Conservation (phyloP, 2,797 vertebrate species). For the Eremophila alpestris region DNA sequence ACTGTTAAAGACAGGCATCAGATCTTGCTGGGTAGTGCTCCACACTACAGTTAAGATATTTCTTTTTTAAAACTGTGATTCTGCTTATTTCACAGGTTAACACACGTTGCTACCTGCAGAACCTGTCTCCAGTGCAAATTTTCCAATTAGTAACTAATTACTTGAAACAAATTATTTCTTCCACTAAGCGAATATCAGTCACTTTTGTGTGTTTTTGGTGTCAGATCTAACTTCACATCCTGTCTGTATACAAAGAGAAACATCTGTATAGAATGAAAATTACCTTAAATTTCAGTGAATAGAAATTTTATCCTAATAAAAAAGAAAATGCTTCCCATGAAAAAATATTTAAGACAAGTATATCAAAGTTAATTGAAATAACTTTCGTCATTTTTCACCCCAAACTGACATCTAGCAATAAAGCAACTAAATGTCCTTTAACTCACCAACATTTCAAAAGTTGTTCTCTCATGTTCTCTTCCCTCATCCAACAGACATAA, state of each 20-base stretch:
- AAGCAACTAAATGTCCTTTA: background rate
- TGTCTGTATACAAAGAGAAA: background rate
- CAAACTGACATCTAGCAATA: background rate
- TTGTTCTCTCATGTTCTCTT: background rate
- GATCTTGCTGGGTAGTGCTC: background rate
- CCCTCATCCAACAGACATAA: background rate
- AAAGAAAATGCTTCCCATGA: conserved; percentile 14
- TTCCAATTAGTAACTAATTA: background rate
- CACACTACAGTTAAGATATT: background rate
- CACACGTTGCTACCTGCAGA: background rate
- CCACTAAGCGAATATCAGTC: background rate
- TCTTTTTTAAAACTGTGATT: background rate
- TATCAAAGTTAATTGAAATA: background rate
- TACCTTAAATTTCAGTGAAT: background rate
- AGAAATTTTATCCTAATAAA: background rate
- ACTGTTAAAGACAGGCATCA: background rate
- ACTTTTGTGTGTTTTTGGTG: background rate
- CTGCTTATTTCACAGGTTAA: background rate
- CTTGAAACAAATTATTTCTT: background rate
- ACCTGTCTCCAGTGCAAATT: background rate
- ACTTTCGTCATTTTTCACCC: background rate
- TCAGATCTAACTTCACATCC: background rate
- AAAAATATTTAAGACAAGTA: conserved; percentile 40
- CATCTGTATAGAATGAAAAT: background rate
- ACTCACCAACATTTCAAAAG: background rate